Conservation (phyloP, 2,113 vertebrate species). For the Takifugu bimaculatus region DNA sequence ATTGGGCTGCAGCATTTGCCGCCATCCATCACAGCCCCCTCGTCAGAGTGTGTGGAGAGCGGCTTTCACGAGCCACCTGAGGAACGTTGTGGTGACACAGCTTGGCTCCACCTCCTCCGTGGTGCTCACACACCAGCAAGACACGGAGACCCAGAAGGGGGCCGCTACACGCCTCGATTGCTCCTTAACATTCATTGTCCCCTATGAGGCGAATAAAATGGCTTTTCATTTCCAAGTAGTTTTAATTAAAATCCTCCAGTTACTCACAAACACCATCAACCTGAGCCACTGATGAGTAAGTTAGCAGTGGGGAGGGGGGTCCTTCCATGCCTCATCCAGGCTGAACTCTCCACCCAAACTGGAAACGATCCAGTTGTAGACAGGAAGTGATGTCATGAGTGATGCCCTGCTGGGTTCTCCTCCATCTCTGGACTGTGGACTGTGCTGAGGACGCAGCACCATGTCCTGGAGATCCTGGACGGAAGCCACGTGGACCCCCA, state of each 20-base stretch:
- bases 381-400: too few relatives aligned
- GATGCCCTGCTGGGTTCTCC: too few relatives aligned
- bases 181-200: neutral
- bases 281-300: neutral
- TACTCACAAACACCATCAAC: neutral
- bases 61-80: conserved; percentile 51
- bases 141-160: neutral
- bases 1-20: conserved; percentile 12
- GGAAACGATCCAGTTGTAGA: too few relatives aligned
- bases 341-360: too few relatives aligned
- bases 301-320: neutral
- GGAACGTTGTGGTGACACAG: conserved; percentile 19
- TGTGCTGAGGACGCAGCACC: too few relatives aligned
- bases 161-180: neutral
- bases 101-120: conserved; percentile 2
- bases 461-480: too few relatives aligned
- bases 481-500: too few relatives aligned
- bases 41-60: conserved; percentile 13
- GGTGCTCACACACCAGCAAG: neutral
- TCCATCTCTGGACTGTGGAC: too few relatives aligned
- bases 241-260: conserved; percentile 1
- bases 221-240: neutral
- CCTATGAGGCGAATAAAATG: neutral
- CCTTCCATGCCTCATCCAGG: too few relatives aligned
- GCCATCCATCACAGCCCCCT: conserved; percentile 43